Percentiles rank a stretch among this genome's conserved stretches.
Conservation (phyloP, 2,797 vertebrate species). For the Danio kyathit region DNA sequence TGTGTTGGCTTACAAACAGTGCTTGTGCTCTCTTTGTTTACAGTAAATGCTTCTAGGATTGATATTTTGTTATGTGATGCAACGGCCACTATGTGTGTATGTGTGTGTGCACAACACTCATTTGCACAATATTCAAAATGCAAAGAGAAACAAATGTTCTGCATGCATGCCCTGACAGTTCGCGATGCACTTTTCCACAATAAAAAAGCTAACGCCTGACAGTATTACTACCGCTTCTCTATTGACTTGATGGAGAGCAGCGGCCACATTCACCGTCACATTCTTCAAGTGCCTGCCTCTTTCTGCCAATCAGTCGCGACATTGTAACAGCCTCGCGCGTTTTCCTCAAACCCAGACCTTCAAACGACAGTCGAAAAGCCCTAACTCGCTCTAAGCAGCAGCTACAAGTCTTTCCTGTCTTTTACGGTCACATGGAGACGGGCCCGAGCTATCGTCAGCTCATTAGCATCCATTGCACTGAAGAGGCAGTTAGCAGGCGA, state of each 20-base stretch:
- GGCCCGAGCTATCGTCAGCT: conserved; percentile 53
- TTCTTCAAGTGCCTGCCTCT: conserved; percentile 52
- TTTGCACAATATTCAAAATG: conserved; percentile 30
- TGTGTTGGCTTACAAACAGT: conserved; percentile 1
- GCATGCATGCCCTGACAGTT: background rate
- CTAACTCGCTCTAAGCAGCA: conserved; percentile 8
- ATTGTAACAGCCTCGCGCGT: conserved; percentile 20
- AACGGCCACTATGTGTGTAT: background rate
- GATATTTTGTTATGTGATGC: background rate
- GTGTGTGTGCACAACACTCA: background rate
- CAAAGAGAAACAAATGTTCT: conserved; percentile 14
- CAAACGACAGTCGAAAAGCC: conserved; percentile 21
- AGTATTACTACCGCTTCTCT: background rate
- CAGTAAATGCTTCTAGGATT: background rate
- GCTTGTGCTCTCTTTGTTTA: conserved; percentile 17
- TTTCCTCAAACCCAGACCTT: conserved; percentile 10
- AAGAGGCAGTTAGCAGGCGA: conserved; percentile 47
- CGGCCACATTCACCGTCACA: conserved; percentile 40
- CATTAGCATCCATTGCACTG: conserved; percentile 57
- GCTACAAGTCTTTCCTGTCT: conserved; percentile 34
- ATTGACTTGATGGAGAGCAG: conserved; percentile 13
- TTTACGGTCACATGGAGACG: conserved; percentile 50
- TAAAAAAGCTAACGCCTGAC: background rate
- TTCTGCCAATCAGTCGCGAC: conserved; percentile 29
- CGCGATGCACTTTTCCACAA: background rate